A percentile compares a stretch with the other conserved stretches of the same genome.
These are phyloP conservation scores for Petrocephalus sullivani DNA, from an alignment of 2,797 vertebrate genomes.

Conservation along the genomic window DNA sequence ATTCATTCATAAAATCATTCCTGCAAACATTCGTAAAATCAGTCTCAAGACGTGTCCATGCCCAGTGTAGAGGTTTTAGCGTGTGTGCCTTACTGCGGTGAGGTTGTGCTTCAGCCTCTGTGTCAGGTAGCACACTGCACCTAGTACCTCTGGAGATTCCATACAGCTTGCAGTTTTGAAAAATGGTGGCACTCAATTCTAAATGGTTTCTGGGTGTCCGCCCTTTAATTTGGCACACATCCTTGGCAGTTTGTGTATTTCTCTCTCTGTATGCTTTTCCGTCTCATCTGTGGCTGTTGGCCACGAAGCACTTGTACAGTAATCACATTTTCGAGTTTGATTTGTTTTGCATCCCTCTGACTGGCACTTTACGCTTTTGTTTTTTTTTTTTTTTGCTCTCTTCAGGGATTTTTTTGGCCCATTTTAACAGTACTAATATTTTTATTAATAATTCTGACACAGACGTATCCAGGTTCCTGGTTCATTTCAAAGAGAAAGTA, in stretches of 20 bases:
- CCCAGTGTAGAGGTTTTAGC: neutral
- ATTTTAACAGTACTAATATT: neutral
- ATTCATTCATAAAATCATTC: too few species aligned
- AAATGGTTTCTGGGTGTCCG: neutral
- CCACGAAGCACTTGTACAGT: neutral
- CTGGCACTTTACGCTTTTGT: neutral
- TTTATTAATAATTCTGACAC: neutral
- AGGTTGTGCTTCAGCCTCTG: neutral
- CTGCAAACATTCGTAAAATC: neutral
- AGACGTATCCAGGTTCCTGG: neutral
- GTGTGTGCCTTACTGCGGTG: neutral
- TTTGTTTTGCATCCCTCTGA: neutral
- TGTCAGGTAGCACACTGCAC: neutral
- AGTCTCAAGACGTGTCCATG: neutral
- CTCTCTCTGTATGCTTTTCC: neutral
- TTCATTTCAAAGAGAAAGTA: neutral
- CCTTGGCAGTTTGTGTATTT: neutral
- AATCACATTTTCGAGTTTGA: neutral
- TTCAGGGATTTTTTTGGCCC: neutral
- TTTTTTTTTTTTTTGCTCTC: neutral
- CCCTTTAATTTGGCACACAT: neutral
- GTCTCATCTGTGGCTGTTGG: neutral
- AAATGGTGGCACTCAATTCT: neutral
- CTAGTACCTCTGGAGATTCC: neutral
- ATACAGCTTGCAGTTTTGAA: neutral